phyloP scores from a whole-genome alignment of 2,888 invertebrate species.

The Trissolcus brochymenae region DNA sequence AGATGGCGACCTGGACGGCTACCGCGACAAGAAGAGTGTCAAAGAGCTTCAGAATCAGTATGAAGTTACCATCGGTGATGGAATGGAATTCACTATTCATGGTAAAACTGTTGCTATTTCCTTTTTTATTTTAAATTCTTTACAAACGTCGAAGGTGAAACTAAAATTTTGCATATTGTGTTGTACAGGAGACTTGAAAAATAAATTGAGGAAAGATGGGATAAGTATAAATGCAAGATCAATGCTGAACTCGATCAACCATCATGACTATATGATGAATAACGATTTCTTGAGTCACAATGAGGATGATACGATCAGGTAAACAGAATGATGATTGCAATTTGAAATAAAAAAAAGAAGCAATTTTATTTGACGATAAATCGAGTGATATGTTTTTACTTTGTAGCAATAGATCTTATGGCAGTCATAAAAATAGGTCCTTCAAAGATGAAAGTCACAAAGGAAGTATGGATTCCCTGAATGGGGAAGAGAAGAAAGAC shows the following conservation, averaged over 20 bases:
- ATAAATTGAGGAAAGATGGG: conserved; percentile 89
- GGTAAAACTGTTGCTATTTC: conserved; percentile 76
- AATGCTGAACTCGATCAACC: conserved; percentile 88
- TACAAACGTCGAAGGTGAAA: background rate
- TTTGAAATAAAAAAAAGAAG: no score
- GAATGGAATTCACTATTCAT: conserved; percentile 95
- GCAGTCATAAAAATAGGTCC: conserved; percentile 92
- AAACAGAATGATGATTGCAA: conserved; percentile 14
- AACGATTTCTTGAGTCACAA: conserved; percentile 85
- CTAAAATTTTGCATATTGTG: background rate
- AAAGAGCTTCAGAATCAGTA: conserved; percentile 84
- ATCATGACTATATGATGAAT: conserved; percentile 86
- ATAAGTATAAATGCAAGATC: conserved; percentile 86
- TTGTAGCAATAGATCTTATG: conserved; percentile 91
- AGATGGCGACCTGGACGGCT: conserved; percentile 85
- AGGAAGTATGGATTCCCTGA: conserved; percentile 90
- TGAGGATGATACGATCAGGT: conserved; percentile 78
- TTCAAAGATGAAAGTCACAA: conserved; percentile 95
- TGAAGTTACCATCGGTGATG: conserved; percentile 94
- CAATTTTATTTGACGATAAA: no score
- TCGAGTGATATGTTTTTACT: no score
- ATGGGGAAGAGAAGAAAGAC: conserved; percentile 90
- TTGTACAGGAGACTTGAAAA: conserved; percentile 84
- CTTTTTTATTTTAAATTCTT: background rate
- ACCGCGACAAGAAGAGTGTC: conserved; percentile 90